Evolutionary conservation across 2,113 vertebrate genomes (phyloP), one percentile per base, ranked within the genome.

Genomic region (Rhinolophus ferrumequinum): DNA sequence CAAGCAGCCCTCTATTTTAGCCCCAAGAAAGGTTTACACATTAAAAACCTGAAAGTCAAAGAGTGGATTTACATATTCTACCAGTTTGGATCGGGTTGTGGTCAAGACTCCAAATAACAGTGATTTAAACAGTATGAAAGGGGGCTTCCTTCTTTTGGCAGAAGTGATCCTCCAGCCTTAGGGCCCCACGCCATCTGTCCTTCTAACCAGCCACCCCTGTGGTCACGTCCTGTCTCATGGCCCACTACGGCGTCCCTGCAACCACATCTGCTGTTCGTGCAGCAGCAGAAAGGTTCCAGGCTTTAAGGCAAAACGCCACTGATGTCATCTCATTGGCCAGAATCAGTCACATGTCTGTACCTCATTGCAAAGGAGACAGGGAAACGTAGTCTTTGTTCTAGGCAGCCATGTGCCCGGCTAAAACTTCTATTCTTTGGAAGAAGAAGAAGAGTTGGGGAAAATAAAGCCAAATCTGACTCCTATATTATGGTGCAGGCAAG

Each of bases 241-340:
- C 8, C 50, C 47, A 58, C 41, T 24, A 9, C 8, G 66, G 56
- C 0, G 4, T 33, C 4, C 44, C 41, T 26, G 41, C 22, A n/a
- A 11, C 8, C 64, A 5, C 15, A 6, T 8, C 64, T 3, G 4
- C 38, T 3, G 19, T 12, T 44, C 15, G 3, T 33, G 24, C 12
- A 50, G 47, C 14, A 24, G 22, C 6, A 35, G 18, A 28, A 60
- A 35, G 33, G 9, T 1, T 30, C 52, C 52, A 8, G 41, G 28
- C 30, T 6, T 8, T 13, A 6, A 1, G 21, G 1, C 2, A 0
- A 3, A 33, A 50, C 44, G 13, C 58, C 19, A 11, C 24, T 26
- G 66, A 38, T 38, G 47, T 41, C 15, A 6, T 28, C 30, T 58
- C 69, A 41, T 30, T 69, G 90, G 77, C 33, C 33, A 30, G 24